Evolutionary conservation across 2,888 invertebrate genomes (phyloP).

Genomic region (Abrostola triplasia): DNA sequence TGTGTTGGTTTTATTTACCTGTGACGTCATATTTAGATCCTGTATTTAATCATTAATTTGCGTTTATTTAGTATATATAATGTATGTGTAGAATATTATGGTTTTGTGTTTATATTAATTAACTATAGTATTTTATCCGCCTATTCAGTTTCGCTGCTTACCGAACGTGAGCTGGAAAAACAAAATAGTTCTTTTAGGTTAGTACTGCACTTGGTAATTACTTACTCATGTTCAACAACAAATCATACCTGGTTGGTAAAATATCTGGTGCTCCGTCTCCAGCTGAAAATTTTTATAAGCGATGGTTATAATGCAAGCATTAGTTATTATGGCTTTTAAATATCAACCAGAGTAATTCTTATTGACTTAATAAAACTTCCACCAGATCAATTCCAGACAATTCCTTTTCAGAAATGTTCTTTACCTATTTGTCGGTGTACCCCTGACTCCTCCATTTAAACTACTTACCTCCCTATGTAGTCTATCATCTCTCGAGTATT

Average conservation of each 20-base stretch:
- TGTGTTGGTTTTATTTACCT: conserved; percentile 35
- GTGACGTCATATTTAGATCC: conserved; percentile 7
- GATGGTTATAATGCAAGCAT: neutral
- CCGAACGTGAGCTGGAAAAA: conserved; percentile 41
- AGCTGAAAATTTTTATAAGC: conserved; percentile 32
- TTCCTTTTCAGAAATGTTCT: no score
- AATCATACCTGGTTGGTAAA: conserved; percentile 24
- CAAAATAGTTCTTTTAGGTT: no score
- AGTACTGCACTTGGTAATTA: no score
- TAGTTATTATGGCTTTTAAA: neutral
- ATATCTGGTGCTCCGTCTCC: conserved; percentile 30
- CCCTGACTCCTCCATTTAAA: no score
- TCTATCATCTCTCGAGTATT: no score
- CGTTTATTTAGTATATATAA: conserved; percentile 14
- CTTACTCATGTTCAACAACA: neutral
- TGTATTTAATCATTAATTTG: conserved; percentile 14
- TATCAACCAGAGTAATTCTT: neutral
- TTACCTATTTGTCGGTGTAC: no score
- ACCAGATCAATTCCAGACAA: no score
- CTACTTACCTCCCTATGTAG: no score
- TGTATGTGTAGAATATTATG: conserved; percentile 7
- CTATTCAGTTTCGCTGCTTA: conserved; percentile 31
- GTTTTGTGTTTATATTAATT: conserved; percentile 8
- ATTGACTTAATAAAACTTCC: no score
- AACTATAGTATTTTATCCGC: conserved; percentile 8